Percentiles rank a stretch among this genome's conserved stretches.
Conservation (phyloP, 2,888 invertebrate species). For the Machimus atricapillus region DNA sequence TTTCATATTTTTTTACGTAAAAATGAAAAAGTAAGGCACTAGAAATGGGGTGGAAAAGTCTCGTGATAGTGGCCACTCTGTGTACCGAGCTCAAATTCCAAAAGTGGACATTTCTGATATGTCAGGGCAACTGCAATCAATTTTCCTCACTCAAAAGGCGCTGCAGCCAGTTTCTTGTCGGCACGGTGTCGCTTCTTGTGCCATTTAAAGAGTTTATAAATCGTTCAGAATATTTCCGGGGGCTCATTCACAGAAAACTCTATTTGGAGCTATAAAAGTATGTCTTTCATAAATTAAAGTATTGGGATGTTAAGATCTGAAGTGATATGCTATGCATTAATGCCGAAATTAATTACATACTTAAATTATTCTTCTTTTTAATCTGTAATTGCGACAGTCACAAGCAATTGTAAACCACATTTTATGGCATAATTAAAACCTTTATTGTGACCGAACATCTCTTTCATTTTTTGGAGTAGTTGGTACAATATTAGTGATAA, state of each 20-base stretch:
- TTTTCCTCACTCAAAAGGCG: neutral
- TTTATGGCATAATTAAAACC: too few relatives aligned
- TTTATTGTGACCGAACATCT: too few relatives aligned
- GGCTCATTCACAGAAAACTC: neutral
- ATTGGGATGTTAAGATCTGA: neutral
- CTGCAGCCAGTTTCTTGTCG: neutral
- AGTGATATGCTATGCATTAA: neutral
- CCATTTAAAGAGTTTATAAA: neutral
- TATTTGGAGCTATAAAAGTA: neutral
- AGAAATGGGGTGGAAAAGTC: neutral
- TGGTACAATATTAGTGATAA: too few relatives aligned
- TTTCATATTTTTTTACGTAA: neutral
- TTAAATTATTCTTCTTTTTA: too few relatives aligned
- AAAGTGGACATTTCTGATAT: conserved; percentile 22
- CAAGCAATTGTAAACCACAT: too few relatives aligned
- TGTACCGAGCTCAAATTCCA: neutral
- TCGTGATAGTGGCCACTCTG: neutral
- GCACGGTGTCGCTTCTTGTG: neutral
- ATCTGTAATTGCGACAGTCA: too few relatives aligned
- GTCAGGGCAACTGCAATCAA: conserved; percentile 35
- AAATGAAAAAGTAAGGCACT: neutral
- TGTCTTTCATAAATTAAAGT: neutral
- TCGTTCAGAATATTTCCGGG: neutral
- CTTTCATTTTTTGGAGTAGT: too few relatives aligned
- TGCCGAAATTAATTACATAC: neutral